Conservation (phyloP, 1,140 invertebrate species). For the Hydropsyche tenuis region DNA sequence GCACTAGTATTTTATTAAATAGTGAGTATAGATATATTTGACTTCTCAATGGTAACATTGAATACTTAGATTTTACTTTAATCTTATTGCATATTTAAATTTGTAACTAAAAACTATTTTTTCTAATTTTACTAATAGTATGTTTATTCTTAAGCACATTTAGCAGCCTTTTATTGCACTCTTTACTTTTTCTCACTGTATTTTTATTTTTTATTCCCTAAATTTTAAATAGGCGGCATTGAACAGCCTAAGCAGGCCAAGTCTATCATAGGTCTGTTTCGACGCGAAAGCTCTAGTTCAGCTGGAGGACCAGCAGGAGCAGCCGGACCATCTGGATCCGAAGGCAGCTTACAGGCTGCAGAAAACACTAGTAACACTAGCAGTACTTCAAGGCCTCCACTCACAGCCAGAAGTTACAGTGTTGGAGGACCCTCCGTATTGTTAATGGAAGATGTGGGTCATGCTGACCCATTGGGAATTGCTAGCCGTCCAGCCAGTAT, state of each 20-base stretch:
- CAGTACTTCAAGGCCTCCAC: slow-evolving; percentile 53
- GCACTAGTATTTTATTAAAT: too few relatives aligned
- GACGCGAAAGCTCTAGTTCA: slow-evolving; percentile 70
- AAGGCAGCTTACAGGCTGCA: slow-evolving; percentile 61
- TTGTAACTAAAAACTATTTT: too few relatives aligned
- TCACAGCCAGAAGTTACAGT: slow-evolving; percentile 59
- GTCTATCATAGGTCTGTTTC: slow-evolving; percentile 75
- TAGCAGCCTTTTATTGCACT: slow-evolving; percentile 31
- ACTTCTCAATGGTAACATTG: too few relatives aligned
- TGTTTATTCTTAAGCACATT: slow-evolving; percentile 14
- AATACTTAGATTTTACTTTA: too few relatives aligned
- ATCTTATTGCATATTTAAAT: too few relatives aligned
- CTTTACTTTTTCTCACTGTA: slow-evolving; percentile 52
- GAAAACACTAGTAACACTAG: slow-evolving; percentile 51
- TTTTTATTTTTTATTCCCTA: slow-evolving; percentile 52
- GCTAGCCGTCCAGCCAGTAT: slow-evolving; percentile 61
- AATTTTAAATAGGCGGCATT: slow-evolving; percentile 66
- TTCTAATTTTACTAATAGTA: not conserved
- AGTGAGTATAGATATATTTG: too few relatives aligned
- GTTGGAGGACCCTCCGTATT: slow-evolving; percentile 60
- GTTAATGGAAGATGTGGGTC: slow-evolving; percentile 64
- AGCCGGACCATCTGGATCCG: slow-evolving; percentile 60
- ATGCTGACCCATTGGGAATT: slow-evolving; percentile 64
- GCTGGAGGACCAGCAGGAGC: slow-evolving; percentile 58
- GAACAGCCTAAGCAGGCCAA: slow-evolving; percentile 74